phyloP scores from a whole-genome alignment of 2,113 vertebrate species.

The Microtus ochrogaster region DNA sequence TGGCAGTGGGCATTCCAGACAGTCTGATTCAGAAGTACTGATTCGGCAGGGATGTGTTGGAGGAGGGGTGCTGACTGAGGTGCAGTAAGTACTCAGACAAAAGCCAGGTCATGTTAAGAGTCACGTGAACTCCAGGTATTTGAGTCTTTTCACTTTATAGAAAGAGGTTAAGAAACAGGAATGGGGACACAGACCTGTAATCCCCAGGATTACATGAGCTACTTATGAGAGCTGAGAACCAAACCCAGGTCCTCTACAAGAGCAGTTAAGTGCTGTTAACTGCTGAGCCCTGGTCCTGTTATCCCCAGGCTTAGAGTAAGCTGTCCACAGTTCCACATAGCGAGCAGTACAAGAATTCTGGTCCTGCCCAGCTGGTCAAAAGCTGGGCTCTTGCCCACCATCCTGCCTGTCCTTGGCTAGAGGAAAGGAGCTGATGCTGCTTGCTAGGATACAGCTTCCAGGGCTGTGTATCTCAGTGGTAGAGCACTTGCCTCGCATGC shows the following conservation, averaged over 20 bases:
- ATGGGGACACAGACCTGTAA: neutral
- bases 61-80: neutral
- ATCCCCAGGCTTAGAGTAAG: neutral
- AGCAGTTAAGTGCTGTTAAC: neutral
- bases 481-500: neutral
- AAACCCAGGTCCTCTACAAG: neutral
- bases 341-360: neutral
- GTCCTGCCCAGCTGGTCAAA: neutral
- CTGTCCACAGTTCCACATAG: neutral
- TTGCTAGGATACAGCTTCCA: neutral
- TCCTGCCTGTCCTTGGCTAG: neutral
- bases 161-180: neutral
- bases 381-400: neutral
- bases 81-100: conserved; percentile 50
- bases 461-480: neutral
- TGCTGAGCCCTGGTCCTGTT: neutral
- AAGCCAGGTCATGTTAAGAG: conserved; percentile 4
- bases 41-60: neutral
- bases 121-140: neutral
- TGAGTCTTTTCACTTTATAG: conserved; percentile 28
- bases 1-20: neutral
- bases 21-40: neutral
- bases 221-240: neutral
- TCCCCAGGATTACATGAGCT: neutral
- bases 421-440: neutral